phyloP scores from a whole-genome alignment of 2,888 invertebrate genomes.

The Eupsilia transversa region DNA sequence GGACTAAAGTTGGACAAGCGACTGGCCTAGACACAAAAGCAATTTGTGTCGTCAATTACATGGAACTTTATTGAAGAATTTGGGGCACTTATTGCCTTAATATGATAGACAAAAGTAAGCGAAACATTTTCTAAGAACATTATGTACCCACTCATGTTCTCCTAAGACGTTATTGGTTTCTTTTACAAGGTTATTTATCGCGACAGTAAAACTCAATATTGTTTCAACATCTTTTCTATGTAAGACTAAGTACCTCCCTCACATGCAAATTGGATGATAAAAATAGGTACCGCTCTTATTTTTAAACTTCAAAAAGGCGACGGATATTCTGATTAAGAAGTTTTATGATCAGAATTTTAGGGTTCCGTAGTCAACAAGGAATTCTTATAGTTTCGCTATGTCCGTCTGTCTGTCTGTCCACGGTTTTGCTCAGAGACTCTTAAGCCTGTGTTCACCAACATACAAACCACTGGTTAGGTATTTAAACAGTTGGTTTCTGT shows the following conservation, averaged over 20 bases:
- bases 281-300: constrained; percentile 7
- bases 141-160: constrained; percentile 8
- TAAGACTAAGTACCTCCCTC: constrained; percentile 6
- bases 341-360: too few species aligned
- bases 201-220: constrained; percentile 12
- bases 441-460: too few species aligned
- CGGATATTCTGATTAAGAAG: too few species aligned
- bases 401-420: too few species aligned
- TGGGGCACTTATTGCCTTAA: constrained; percentile 21
- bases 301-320: constrained; percentile 25
- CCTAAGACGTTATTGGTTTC: constrained; percentile 29
- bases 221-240: constrained; percentile 11
- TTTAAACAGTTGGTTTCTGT: too few species aligned
- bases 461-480: too few species aligned
- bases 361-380: too few species aligned
- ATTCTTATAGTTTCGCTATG: too few species aligned
- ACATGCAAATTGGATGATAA: constrained; percentile 27
- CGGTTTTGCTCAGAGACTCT: too few species aligned
- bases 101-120: constrained; percentile 21
- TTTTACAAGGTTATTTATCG: constrained; percentile 10
- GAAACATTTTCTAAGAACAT: constrained; percentile 27
- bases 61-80: constrained; percentile 50
- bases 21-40: constrained; percentile 47
- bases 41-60: constrained; percentile 58
- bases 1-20: constrained; percentile 30